phyloP scores from a whole-genome alignment of 2,113 vertebrate species.

The Rhagologus leucostigma region DNA sequence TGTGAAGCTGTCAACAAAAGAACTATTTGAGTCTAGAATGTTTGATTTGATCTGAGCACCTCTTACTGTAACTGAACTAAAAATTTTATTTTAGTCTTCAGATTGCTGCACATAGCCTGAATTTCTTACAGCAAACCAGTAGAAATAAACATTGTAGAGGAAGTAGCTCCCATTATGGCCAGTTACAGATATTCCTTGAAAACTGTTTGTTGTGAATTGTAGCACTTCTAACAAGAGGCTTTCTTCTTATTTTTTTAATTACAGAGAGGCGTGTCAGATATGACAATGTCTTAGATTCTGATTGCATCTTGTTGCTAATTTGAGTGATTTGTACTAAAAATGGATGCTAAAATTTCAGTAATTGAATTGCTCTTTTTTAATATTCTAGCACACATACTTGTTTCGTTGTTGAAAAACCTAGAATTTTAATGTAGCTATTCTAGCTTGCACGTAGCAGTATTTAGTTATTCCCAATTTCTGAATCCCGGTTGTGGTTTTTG shows the following conservation, averaged over 20 bases:
- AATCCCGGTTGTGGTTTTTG: not conserved
- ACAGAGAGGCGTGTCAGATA: not conserved
- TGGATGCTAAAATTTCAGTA: not conserved
- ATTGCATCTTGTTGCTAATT: not conserved
- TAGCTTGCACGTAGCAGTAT: not conserved
- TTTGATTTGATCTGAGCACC: not conserved
- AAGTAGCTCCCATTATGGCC: not conserved
- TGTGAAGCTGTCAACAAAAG: not conserved
- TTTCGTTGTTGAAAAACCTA: not conserved
- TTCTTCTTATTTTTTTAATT: not conserved
- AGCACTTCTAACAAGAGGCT: not conserved
- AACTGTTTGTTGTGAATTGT: not conserved
- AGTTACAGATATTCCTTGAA: not conserved
- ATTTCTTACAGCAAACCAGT: not conserved
- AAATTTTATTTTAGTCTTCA: not conserved
- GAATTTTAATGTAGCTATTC: not conserved
- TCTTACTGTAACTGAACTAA: not conserved
- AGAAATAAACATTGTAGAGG: not conserved
- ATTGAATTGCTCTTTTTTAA: not conserved
- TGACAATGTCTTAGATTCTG: not conserved
- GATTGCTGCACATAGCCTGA: not conserved
- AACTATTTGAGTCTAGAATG: not conserved
- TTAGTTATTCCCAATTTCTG: not conserved
- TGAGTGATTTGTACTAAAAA: not conserved
- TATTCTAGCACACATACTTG: not conserved